phyloP scores from a whole-genome alignment of 2,888 invertebrate species.

The Drosophila mimica region DNA sequence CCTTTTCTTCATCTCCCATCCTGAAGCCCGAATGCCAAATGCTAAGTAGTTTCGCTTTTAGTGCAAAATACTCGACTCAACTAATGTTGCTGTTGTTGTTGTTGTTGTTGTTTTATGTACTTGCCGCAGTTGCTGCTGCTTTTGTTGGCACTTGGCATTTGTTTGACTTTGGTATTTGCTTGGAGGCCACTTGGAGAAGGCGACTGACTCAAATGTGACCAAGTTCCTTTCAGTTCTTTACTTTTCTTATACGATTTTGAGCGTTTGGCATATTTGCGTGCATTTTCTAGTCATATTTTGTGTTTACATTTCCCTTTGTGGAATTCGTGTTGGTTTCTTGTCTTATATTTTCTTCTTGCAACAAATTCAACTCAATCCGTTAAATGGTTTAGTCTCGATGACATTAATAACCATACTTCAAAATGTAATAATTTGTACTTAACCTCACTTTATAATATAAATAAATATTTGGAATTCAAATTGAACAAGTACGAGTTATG shows the following conservation, averaged over 20 bases:
- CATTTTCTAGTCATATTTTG: neutral
- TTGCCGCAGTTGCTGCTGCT: conserved; percentile 25
- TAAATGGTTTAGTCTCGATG: neutral
- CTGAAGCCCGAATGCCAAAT: conserved; percentile 60
- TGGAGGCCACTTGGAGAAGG: conserved; percentile 35
- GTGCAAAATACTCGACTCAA: conserved; percentile 68
- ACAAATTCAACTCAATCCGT: neutral
- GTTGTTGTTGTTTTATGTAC: conserved; percentile 13
- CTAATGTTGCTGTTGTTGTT: conserved; percentile 13
- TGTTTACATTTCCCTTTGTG: neutral
- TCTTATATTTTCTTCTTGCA: neutral
- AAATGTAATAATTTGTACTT: neutral
- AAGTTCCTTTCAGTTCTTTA: conserved; percentile 11
- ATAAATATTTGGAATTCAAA: neutral
- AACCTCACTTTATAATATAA: neutral
- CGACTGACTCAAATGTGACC: conserved; percentile 1
- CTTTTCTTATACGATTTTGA: neutral
- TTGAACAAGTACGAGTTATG: neutral
- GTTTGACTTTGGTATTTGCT: conserved; percentile 64
- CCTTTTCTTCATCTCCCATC: conserved; percentile 1
- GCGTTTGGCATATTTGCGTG: neutral
- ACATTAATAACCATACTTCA: neutral
- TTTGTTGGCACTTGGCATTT: conserved; percentile 39
- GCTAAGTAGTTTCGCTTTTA: conserved; percentile 79
- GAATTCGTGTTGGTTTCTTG: neutral